phyloP scores from a whole-genome alignment of 2,797 vertebrate genomes.

The Danio aesculapii region DNA sequence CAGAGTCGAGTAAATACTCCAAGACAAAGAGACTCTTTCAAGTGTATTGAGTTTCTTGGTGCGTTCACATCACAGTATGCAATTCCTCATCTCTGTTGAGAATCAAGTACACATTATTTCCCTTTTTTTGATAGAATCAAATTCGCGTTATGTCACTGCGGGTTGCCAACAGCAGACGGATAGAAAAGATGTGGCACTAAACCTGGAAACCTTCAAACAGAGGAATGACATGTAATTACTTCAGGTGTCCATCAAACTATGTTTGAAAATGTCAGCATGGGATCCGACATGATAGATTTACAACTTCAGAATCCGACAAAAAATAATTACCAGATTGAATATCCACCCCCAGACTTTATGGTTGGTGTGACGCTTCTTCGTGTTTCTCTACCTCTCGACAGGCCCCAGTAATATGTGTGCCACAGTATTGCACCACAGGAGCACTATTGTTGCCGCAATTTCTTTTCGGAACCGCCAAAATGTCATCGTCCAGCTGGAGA shows the following conservation, averaged over 20 bases:
- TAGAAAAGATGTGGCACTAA: conserved; percentile 64
- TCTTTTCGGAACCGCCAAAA: conserved; percentile 77
- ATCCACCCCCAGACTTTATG: conserved; percentile 47
- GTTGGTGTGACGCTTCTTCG: conserved; percentile 38
- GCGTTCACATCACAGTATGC: conserved; percentile 62
- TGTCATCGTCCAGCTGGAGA: conserved; percentile 75
- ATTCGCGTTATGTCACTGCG: conserved; percentile 46
- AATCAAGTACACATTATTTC: conserved; percentile 11
- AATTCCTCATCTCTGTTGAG: conserved; percentile 18
- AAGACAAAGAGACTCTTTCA: conserved; percentile 68
- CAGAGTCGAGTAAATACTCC: conserved; percentile 66
- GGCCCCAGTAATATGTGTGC: conserved; percentile 50
- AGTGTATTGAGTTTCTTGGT: conserved; percentile 78
- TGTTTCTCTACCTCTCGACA: conserved; percentile 49
- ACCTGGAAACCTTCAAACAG: conserved; percentile 74
- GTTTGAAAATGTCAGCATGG: conserved; percentile 81
- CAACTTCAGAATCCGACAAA: conserved; percentile 78
- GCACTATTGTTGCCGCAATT: conserved; percentile 72
- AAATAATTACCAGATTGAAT: conserved; percentile 71
- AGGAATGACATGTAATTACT: conserved; percentile 87
- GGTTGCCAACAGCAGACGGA: conserved; percentile 64
- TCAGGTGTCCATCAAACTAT: conserved; percentile 82
- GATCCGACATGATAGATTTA: conserved; percentile 81
- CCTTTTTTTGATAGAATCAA: conserved; percentile 40
- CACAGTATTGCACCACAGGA: conserved; percentile 68